Base-by-base conservation (phyloP, 2,888 invertebrate species). In the Exephanes ischioxanthus region DNA sequence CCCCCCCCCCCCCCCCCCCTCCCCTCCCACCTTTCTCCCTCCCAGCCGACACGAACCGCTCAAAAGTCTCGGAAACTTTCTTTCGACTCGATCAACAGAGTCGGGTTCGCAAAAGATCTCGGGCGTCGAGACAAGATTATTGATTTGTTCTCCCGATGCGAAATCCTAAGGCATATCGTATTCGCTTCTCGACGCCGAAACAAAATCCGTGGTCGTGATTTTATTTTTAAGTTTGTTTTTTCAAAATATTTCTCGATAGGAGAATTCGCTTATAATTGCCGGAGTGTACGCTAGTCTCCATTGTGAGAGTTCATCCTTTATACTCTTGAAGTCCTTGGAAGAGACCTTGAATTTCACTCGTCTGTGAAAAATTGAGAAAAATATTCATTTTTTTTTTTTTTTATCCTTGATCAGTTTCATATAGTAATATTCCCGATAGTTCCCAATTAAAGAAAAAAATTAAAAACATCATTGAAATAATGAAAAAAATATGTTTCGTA, bases 11-110 rank as follows among this genome's bases (percentile, higher is more conserved):
- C 37, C 7, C 9, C 1, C n/a, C n/a, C n/a, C 11, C 11, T 2
- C 3, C 41, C 11, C 41, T 41, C 41, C n/a, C 14, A 16, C 14
- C 3, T 0, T 41, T 9, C 11, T 2, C 41, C 11, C 41, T 41
- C 41, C 11, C 11, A 41, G 3, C 73, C 72, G 45, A 4, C 16
- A 5, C 1, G 26, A 53, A 53, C 33, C n/a, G 70, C 33, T 66
- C 67, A 70, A 68, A 70, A 33, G 51, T 45, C 41, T 63, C 30
- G 22, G 5, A 53, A 63, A 79, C 75, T 63, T 79, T 83, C 70
- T 11, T 11, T 33, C 33, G 33, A 22, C 45, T 75, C 53, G 53
- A 79, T 75, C 19, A 48, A 63, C 70, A 58, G 37, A 51, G 68
- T 55, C 16, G 37, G 6, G 58, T 30, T 7, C 30, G 53, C 2